A percentile compares a stretch with the other conserved stretches of the same genome.
These are phyloP conservation scores for Drosophila falleni DNA, from an alignment of 2,888 invertebrate genomes.

Conservation along the genomic window DNA sequence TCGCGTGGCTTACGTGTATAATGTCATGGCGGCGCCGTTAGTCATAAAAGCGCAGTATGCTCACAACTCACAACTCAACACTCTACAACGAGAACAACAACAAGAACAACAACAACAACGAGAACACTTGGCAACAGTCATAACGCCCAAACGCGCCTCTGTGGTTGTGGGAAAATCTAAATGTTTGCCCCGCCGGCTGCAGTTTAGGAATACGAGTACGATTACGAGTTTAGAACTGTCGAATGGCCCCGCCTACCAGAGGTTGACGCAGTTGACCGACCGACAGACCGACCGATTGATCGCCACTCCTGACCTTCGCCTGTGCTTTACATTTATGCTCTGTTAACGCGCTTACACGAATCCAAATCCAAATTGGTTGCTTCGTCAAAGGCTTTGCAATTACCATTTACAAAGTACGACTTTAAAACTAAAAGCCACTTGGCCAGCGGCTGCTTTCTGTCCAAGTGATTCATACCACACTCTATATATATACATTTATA, in stretches of 20 bases:
- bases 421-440: constrained; percentile 17
- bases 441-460: constrained; percentile 26
- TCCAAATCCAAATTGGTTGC: constrained; percentile 54
- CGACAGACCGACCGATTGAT: constrained; percentile 42
- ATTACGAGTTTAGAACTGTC: constrained; percentile 2
- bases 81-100: constrained; percentile 8
- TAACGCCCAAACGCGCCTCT: constrained; percentile 56
- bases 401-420: constrained; percentile 29
- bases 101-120: no score
- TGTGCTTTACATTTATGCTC: constrained; percentile 56
- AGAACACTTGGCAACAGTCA: constrained; percentile 13
- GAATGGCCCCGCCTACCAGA: constrained; percentile 41
- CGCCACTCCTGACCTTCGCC: constrained; percentile 59
- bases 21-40: constrained; percentile 58
- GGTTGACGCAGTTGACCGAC: constrained; percentile 46
- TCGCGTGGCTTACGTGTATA: constrained; percentile 25
- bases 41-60: constrained; percentile 58
- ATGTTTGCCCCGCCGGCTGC: constrained; percentile 15
- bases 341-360: constrained; percentile 60
- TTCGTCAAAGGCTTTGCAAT: constrained; percentile 54
- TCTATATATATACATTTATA: constrained; percentile 6
- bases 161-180: constrained; percentile 66
- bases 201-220: constrained; percentile 19
- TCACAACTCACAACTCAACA: constrained; percentile 32
- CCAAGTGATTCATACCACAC: constrained; percentile 59